A percentile compares a stretch with the other conserved stretches of the same genome.
Conservation (phyloP, 2,797 vertebrate genomes). For the Vireo griseus region DNA sequence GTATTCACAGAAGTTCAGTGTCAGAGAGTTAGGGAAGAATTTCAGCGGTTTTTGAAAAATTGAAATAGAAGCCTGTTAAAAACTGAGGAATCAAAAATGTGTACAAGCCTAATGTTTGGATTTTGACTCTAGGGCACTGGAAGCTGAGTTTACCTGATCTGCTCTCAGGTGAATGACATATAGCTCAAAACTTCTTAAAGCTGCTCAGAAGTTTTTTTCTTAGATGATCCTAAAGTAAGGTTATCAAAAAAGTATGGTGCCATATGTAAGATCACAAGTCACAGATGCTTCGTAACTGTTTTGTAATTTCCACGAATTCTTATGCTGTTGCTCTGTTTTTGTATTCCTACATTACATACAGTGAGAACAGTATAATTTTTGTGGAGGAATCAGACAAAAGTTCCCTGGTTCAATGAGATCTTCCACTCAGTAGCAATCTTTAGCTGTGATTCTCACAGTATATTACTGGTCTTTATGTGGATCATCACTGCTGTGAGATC, state of each 20-base stretch:
- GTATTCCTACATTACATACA: not conserved
- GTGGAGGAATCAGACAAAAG: not conserved
- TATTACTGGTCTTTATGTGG: not conserved
- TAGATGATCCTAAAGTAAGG: not conserved
- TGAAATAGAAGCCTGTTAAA: not conserved
- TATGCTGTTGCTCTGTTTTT: not conserved
- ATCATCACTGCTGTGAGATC: not conserved
- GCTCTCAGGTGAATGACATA: not conserved
- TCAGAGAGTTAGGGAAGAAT: not conserved
- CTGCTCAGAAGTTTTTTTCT: not conserved
- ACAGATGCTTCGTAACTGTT: not conserved
- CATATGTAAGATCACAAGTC: not conserved
- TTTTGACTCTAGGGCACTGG: not conserved
- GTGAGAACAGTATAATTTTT: not conserved
- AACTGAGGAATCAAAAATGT: not conserved
- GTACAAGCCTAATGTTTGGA: not conserved
- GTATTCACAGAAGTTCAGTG: not conserved
- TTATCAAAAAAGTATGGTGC: not conserved
- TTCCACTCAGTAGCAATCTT: not conserved
- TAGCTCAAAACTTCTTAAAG: not conserved
- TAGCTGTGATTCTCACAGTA: fast-evolving
- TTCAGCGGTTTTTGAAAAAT: not conserved
- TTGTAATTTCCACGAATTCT: not conserved
- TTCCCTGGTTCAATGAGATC: not conserved
- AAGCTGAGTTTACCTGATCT: not conserved